These are phyloP conservation scores for Drosophila differens DNA, from an alignment of 2,888 invertebrate species.

Conservation along the genomic window DNA sequence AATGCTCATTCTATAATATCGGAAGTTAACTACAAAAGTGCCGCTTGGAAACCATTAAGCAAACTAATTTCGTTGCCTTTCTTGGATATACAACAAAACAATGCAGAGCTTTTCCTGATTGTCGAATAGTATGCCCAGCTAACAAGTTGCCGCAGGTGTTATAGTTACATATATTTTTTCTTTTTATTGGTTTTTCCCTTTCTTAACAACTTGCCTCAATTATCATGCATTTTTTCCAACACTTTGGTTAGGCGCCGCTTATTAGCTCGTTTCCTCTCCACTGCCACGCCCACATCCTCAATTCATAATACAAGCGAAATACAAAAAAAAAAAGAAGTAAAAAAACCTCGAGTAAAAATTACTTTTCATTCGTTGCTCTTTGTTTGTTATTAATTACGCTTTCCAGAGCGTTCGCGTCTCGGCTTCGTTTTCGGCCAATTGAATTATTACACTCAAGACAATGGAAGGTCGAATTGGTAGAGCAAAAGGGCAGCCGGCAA, in stretches of 20 bases:
- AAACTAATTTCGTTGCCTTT: constrained; percentile 18
- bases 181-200: constrained; percentile 16
- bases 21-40: constrained; percentile 34
- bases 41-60: constrained; percentile 6
- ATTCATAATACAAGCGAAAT: constrained; percentile 27
- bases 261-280: constrained; percentile 71
- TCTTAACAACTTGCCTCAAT: constrained; percentile 50
- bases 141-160: constrained; percentile 29
- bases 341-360: constrained; percentile 50
- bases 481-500: constrained; percentile 10
- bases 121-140: constrained; percentile 18
- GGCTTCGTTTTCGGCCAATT: constrained; percentile 67
- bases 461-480: constrained; percentile 32
- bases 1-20: constrained; percentile 19
- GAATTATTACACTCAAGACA: constrained; percentile 72
- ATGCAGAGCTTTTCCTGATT: constrained; percentile 13
- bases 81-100: constrained; percentile 10
- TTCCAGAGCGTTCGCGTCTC: constrained; percentile 51
- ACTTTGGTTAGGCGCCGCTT: constrained; percentile 74
- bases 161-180: constrained; percentile 12
- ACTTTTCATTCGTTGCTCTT: constrained; percentile 56
- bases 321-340: not conserved
- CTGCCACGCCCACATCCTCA: constrained; percentile 75
- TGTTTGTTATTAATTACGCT: constrained; percentile 77
- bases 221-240: constrained; percentile 52